Evolutionary conservation across 2,888 invertebrate species (phyloP), one percentile per base, ranked within the genome.

Genomic region (Cerceris ruficornis): DNA sequence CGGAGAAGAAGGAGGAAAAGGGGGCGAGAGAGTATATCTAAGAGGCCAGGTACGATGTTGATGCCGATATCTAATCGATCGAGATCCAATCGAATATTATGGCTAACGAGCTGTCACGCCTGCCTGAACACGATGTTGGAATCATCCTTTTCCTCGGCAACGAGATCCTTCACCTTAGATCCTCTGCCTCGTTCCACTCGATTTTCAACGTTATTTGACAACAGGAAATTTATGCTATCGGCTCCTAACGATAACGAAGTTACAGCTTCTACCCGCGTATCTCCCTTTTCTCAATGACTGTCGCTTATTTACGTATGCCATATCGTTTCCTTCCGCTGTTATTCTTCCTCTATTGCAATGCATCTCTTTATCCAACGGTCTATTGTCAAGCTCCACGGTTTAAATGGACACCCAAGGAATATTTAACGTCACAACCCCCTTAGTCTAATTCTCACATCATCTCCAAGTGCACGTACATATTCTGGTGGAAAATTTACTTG

Each of bases 91-190:
- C 88, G 85, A 87, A 88, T 86, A 88, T 88, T 84, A 84, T 85
- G 84, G 84, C 81, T 85, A 88, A 89, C 88, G 84, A 88, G 87
- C 86, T 88, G 89, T 89, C 89, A 89, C 89, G 89, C 87, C 86
- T 85, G 87, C 87, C 80, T 88, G 88, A 88, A 74, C 89, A 86
- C 86, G 83, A 76, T 80, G 69, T 61, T 71, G 58, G 74, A 75
- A 81, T 83, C 74, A 74, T 79, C 74, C 50, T 84, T 82, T 69
- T 80, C 69, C 73, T 7, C 61, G 49, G 57, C 72, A 66, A 55
- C 74, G 70, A 83, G 84, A 83, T 81, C 66, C 75, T 77, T 84
- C 75, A 69, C 69, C 75, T 73, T 46, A 46, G 50, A 57, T 61
- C 73, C n/a, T 54, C 59, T 59, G 17, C 14, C 43, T 50, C 60